Conservation (phyloP, 35 echinoderm and acorn worm genomes). For the Holothuria glaberrima region DNA sequence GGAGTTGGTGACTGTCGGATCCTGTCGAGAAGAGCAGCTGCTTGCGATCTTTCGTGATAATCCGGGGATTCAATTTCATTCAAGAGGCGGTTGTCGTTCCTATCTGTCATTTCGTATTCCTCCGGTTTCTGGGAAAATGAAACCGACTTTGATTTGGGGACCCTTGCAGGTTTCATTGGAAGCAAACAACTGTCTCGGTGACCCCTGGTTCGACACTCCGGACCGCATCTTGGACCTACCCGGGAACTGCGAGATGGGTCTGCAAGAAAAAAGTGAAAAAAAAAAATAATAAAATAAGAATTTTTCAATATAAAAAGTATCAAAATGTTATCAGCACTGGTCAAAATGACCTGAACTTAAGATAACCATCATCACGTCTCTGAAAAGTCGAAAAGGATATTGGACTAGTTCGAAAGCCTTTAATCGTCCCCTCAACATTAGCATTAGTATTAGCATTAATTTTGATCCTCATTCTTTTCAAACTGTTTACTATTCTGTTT, state of each 20-base stretch:
- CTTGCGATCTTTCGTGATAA: slow-evolving; percentile 24
- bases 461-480: no score
- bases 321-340: no score
- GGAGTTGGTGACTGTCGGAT: slow-evolving; percentile 24
- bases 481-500: no score
- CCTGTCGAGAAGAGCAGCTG: slow-evolving; percentile 19
- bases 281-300: not conserved
- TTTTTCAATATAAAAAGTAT: not conserved
- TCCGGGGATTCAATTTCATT: slow-evolving; percentile 9
- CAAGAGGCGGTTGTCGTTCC: slow-evolving; percentile 22
- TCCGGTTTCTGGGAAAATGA: slow-evolving; percentile 38
- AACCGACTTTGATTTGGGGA: slow-evolving; percentile 59
- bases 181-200: slow-evolving; percentile 87
- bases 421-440: no score
- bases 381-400: no score
- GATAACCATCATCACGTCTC: no score
- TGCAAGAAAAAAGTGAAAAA: not conserved
- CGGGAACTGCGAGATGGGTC: slow-evolving; percentile 48
- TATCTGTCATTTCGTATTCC: slow-evolving; percentile 5
- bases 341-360: no score
- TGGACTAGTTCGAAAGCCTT: no score
- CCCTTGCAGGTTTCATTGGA: slow-evolving; percentile 1
- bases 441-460: no score
- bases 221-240: slow-evolving; percentile 76
- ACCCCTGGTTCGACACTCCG: slow-evolving; percentile 80